These are phyloP conservation scores for Stenchaetothrips biformis DNA, from an alignment of 2,888 invertebrate species.

Conservation along the genomic window DNA sequence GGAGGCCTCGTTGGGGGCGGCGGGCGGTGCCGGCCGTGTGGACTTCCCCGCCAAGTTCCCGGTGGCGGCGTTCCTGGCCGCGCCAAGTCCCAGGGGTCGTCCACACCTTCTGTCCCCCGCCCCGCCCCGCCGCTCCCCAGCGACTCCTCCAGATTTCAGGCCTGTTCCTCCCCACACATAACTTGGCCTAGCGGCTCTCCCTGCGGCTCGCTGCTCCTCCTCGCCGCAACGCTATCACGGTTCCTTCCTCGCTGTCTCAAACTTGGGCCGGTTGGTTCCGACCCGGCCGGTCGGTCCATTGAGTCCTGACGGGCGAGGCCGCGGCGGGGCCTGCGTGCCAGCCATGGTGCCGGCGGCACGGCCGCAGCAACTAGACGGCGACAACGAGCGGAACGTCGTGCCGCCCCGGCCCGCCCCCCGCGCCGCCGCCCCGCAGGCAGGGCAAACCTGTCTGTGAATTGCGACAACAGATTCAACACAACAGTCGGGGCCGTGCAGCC, in stretches of 20 bases:
- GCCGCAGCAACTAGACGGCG: no score
- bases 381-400: neutral
- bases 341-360: no score
- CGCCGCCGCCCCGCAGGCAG: neutral
- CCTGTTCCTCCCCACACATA: slow-evolving; percentile 1
- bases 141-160: slow-evolving; percentile 5
- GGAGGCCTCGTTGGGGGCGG: neutral
- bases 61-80: neutral
- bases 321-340: no score
- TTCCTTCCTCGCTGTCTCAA: no score
- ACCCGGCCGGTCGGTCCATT: no score
- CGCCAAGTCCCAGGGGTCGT: neutral
- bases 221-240: neutral
- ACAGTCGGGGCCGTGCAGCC: neutral
- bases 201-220: neutral
- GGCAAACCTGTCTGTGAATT: neutral
- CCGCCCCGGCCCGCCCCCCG: neutral
- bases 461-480: neutral
- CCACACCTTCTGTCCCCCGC: neutral
- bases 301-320: no score
- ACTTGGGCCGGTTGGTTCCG: no score
- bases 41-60: neutral
- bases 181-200: neutral
- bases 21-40: neutral
- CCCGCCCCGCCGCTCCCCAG: neutral